A percentile compares a stretch with the other conserved stretches of the same genome.
These are phyloP conservation scores for Acromyrmex heyeri DNA, from an alignment of 1,140 invertebrate species.

Conservation along the genomic window DNA sequence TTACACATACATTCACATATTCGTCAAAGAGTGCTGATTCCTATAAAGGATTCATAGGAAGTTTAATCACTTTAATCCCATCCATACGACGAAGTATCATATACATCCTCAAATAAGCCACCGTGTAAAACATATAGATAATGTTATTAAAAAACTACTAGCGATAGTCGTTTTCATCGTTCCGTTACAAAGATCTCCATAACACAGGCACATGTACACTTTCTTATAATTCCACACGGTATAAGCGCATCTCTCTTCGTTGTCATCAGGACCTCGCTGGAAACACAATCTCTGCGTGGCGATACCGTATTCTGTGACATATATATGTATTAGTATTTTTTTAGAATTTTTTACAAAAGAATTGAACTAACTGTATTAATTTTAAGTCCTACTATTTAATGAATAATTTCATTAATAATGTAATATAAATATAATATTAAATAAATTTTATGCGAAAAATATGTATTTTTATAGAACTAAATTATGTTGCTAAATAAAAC, in stretches of 20 bases:
- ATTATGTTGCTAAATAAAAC: slow-evolving; percentile 4
- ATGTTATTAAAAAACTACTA: slow-evolving; percentile 37
- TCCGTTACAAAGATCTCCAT: slow-evolving; percentile 95
- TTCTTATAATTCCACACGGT: slow-evolving; percentile 93
- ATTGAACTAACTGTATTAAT: background rate
- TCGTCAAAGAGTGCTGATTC: background rate
- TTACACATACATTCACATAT: background rate
- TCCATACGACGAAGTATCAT: background rate
- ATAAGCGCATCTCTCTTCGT: slow-evolving; percentile 95
- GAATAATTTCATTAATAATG: slow-evolving; percentile 17
- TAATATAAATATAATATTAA: slow-evolving; percentile 16
- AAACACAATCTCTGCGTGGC: slow-evolving; percentile 95
- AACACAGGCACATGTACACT: slow-evolving; percentile 96
- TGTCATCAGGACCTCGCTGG: slow-evolving; percentile 94
- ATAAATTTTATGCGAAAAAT: background rate
- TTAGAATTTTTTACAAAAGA: background rate
- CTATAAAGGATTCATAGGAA: background rate
- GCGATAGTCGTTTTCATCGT: slow-evolving; percentile 41
- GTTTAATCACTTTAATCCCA: slow-evolving; percentile 21
- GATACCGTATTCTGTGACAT: slow-evolving; percentile 92
- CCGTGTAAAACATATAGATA: slow-evolving; percentile 6
- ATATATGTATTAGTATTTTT: slow-evolving; percentile 7
- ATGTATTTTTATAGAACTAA: slow-evolving; percentile 22
- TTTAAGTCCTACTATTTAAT: slow-evolving; percentile 25
- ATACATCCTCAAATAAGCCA: slow-evolving; percentile 54